Percentiles rank a stretch among this genome's conserved stretches.
Conservation (phyloP, 2,888 invertebrate genomes). For the Stegana nigrithorax region DNA sequence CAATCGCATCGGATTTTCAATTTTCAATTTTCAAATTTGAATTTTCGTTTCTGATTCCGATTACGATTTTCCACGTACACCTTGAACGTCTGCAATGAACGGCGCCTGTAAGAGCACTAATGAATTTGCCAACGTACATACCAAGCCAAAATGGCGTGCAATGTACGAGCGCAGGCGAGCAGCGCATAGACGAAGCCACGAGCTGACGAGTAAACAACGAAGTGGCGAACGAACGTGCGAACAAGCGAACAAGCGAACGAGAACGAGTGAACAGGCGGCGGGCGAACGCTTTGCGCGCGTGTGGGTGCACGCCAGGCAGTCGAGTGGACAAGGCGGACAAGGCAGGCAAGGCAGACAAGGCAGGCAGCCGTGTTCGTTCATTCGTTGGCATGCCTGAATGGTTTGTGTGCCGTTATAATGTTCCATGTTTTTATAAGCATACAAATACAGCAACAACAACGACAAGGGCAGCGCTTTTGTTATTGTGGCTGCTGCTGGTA, state of each 20-base stretch:
- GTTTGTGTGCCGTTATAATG: slow-evolving; percentile 7
- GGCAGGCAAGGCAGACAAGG: background rate
- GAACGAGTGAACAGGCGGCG: slow-evolving; percentile 44
- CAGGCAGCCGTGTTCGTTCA: background rate
- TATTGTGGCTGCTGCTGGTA: too few species aligned
- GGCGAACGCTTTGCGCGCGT: background rate
- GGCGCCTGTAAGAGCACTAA: slow-evolving; percentile 68
- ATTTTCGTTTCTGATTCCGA: background rate
- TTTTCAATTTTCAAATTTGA: background rate
- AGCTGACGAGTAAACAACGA: background rate
- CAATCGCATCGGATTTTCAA: background rate
- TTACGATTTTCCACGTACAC: too few species aligned
- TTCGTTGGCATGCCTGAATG: background rate
- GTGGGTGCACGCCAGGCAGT: slow-evolving; percentile 1
- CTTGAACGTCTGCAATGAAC: slow-evolving; percentile 66
- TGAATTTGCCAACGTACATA: slow-evolving; percentile 48
- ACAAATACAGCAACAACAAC: background rate
- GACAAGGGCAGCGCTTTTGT: too few species aligned
- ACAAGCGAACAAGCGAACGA: slow-evolving; percentile 28
- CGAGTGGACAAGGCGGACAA: background rate
- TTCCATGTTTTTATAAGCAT: too few species aligned
- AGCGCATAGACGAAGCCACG: slow-evolving; percentile 1
- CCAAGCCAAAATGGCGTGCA: slow-evolving; percentile 44
- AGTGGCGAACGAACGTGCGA: background rate
- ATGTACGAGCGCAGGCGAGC: slow-evolving; percentile 21